phyloP scores from a whole-genome alignment of 2,888 invertebrate species.

The Cheilosia vernalis region DNA sequence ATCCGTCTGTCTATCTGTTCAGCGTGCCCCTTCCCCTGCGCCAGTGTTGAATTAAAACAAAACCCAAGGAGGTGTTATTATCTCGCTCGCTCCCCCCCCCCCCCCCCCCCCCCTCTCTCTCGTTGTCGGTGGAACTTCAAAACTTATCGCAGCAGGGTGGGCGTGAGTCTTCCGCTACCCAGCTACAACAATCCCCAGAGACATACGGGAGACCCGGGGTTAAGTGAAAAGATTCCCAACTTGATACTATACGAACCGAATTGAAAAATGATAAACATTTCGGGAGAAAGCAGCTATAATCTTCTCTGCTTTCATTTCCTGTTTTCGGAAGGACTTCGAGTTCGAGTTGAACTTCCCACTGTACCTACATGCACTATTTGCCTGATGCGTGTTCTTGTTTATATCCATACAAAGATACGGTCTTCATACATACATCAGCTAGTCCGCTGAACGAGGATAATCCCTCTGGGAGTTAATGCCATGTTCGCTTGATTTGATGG shows the following conservation, averaged over 20 bases:
- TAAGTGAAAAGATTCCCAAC: slow-evolving; percentile 62
- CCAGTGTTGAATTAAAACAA: slow-evolving; percentile 68
- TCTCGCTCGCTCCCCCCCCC: slow-evolving; percentile 42
- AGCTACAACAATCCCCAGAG: background rate
- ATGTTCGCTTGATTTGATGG: slow-evolving; percentile 71
- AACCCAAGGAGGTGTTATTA: slow-evolving; percentile 72
- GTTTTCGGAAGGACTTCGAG: slow-evolving; percentile 30
- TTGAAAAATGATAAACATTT: slow-evolving; percentile 71
- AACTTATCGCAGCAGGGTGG: slow-evolving; percentile 48
- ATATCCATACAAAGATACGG: background rate
- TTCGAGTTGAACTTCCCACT: background rate
- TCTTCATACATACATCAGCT: background rate
- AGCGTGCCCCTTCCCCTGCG: slow-evolving; percentile 3
- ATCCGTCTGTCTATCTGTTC: slow-evolving; percentile 62
- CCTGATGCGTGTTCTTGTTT: slow-evolving; percentile 49
- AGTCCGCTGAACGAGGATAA: slow-evolving; percentile 47
- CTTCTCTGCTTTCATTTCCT: slow-evolving; percentile 36
- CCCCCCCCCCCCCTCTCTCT: slow-evolving; percentile 27
- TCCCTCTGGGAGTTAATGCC: slow-evolving; percentile 68
- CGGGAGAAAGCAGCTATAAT: slow-evolving; percentile 19
- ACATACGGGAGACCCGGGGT: slow-evolving; percentile 9
- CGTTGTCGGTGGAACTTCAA: slow-evolving; percentile 43
- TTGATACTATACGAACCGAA: slow-evolving; percentile 46
- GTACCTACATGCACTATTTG: background rate
- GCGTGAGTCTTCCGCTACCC: background rate